Evolutionary conservation across 2,888 invertebrate species (phyloP).

Genomic region (Ernsta delagoae): DNA sequence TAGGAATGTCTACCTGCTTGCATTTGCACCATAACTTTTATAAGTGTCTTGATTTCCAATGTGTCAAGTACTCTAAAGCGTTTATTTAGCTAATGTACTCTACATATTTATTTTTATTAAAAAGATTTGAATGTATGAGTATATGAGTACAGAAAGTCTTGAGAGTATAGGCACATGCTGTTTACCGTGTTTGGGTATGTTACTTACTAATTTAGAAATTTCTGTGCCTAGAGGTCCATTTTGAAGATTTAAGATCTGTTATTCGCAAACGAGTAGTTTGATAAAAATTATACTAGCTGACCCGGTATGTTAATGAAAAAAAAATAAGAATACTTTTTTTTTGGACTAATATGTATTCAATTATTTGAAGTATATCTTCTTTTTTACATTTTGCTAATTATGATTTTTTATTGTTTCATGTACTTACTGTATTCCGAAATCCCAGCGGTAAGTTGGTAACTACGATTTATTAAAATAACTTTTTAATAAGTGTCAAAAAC

Average conservation of each 20-base stretch:
- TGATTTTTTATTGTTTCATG: conserved; percentile 71
- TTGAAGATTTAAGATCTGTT: too few species aligned
- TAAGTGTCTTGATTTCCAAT: conserved; percentile 41
- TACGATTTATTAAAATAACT: neutral
- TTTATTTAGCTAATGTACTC: conserved; percentile 42
- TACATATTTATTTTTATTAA: conserved; percentile 5
- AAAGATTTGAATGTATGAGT: conserved; percentile 53
- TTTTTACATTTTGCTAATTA: conserved; percentile 25
- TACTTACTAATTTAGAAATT: neutral
- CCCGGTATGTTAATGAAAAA: neutral
- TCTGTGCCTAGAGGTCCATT: neutral
- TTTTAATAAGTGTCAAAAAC: neutral
- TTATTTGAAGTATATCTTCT: too few species aligned
- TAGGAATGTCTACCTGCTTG: conserved; percentile 53
- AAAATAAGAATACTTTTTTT: too few species aligned
- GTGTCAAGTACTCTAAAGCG: conserved; percentile 35
- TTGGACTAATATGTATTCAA: neutral
- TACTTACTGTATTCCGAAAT: conserved; percentile 55
- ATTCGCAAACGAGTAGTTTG: neutral
- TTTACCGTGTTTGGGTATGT: conserved; percentile 69
- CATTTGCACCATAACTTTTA: conserved; percentile 56
- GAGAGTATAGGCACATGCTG: conserved; percentile 76
- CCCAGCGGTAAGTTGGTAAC: conserved; percentile 72
- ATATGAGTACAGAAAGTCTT: conserved; percentile 69
- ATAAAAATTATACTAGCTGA: neutral